Conservation (phyloP, 2,888 invertebrate species). For the Tenthredo distinguenda region DNA sequence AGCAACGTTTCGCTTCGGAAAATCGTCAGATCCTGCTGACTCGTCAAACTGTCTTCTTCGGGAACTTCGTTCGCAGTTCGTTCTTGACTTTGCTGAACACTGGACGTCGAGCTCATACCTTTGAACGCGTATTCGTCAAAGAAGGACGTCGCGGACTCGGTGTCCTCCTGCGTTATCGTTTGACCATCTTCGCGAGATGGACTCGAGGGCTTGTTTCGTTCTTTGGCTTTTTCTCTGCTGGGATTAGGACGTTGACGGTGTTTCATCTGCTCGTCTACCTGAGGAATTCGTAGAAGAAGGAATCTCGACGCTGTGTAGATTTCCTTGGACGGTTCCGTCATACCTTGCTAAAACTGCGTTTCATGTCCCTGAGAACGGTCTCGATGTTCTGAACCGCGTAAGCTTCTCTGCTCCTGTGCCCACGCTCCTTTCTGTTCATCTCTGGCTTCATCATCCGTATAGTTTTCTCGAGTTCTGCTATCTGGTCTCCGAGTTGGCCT, state of each 20-base stretch:
- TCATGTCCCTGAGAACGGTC: slow-evolving; percentile 55
- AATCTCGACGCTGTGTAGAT: not conserved
- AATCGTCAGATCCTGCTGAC: not conserved
- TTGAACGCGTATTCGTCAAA: not conserved
- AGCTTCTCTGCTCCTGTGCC: slow-evolving; percentile 19
- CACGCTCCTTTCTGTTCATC: slow-evolving; percentile 30
- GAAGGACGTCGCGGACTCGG: not conserved
- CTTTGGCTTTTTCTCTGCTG: not conserved
- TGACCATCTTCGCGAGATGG: not conserved
- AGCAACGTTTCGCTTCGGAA: not conserved
- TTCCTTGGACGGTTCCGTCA: not conserved
- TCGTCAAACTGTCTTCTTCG: not conserved
- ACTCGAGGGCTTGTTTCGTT: not conserved
- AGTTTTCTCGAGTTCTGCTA: slow-evolving; percentile 56
- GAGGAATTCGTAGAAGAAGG: not conserved
- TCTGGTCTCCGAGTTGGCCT: slow-evolving; percentile 50
- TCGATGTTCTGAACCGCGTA: slow-evolving; percentile 55
- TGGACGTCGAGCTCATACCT: not conserved
- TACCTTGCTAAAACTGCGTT: slow-evolving; percentile 56
- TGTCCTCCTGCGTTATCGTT: not conserved
- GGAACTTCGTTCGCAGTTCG: not conserved
- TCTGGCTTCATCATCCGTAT: slow-evolving; percentile 52
- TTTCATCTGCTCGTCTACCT: not conserved
- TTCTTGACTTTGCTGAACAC: not conserved
- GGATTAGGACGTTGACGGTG: not conserved